These are phyloP conservation scores for Proisotoma minuta DNA, from an alignment of 2,888 invertebrate genomes.

Conservation along the genomic window DNA sequence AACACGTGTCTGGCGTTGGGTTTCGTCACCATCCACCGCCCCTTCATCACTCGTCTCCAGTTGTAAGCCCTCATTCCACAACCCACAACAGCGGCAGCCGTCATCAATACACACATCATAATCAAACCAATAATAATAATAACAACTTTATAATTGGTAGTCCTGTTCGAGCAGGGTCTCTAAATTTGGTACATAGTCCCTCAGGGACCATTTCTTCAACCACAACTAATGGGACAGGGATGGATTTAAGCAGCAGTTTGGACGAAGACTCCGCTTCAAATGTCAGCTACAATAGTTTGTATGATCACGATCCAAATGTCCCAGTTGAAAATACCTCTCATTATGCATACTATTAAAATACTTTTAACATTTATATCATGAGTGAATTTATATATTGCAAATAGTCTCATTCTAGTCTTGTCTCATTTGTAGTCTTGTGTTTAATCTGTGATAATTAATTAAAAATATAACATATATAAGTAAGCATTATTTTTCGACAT, in stretches of 20 bases:
- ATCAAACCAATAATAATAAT: background rate
- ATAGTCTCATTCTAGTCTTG: background rate
- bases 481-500: too few relatives aligned
- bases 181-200: too few relatives aligned
- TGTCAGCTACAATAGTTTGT: constrained; percentile 40
- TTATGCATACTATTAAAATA: constrained; percentile 1
- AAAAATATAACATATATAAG: background rate
- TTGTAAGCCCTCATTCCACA: too few relatives aligned
- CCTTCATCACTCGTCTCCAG: background rate
- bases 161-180: too few relatives aligned
- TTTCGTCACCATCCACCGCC: constrained; percentile 9
- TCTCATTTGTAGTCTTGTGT: background rate
- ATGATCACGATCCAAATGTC: too few relatives aligned
- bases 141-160: background rate
- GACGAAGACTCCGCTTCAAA: constrained; percentile 1
- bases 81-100: too few relatives aligned
- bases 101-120: too few relatives aligned
- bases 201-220: background rate
- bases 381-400: background rate
- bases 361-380: background rate
- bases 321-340: background rate
- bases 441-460: background rate
- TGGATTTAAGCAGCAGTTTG: too few relatives aligned
- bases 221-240: too few relatives aligned
- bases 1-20: constrained; percentile 29